Evolutionary conservation across 2,797 vertebrate species (phyloP), one percentile per base, ranked within the genome.

Genomic region (Hephaestus fuliginosus): DNA sequence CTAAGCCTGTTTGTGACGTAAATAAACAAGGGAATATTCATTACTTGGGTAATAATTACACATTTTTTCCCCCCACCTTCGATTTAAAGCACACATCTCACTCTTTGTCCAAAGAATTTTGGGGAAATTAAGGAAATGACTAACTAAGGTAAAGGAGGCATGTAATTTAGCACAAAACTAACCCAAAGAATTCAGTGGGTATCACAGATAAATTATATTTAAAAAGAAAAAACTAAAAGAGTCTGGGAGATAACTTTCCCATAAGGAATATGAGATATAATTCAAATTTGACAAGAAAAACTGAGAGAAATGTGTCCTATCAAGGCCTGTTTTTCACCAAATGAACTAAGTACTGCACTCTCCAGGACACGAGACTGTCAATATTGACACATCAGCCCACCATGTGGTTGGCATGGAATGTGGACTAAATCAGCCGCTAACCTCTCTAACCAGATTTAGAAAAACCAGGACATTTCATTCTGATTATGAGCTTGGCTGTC

Each of bases 301-400:
- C n/a, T 39, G 13, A 53, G n/a, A 75, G 43, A 81, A 52, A 70
- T 14, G 43, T n/a, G 3, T 57, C 22, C 18, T 76, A 43, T 74
- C 39, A 1, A 8, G 20, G 55, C 30, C 55, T 67, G 66, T 74
- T 83, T 86, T 86, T 39, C 41, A 58, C 58, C 56, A 71, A 67
- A 64, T 57, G 17, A 80, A 65, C 61, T 72, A 25, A 80, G 75
- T 43, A 74, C 20, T 28, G 56, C 10, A 15, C 77, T 68, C 52
- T 81, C 76, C 78, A 70, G 70, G 78, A 82, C 86, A 86, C 51
- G 8, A 85, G 82, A 83, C 68, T 74, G 81, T 89, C 88, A 87
- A 91, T 88, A 86, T 86, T 85, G 88, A 90, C 87, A 87, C 84
- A 78, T 89, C 14, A 11, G 57, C 33, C 67, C 4, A 13, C 86